A percentile compares a stretch with the other conserved stretches of the same genome.
Evolutionary conservation across 2,797 vertebrate species (phyloP).

Genomic region (Sebastolobus altivelis): DNA sequence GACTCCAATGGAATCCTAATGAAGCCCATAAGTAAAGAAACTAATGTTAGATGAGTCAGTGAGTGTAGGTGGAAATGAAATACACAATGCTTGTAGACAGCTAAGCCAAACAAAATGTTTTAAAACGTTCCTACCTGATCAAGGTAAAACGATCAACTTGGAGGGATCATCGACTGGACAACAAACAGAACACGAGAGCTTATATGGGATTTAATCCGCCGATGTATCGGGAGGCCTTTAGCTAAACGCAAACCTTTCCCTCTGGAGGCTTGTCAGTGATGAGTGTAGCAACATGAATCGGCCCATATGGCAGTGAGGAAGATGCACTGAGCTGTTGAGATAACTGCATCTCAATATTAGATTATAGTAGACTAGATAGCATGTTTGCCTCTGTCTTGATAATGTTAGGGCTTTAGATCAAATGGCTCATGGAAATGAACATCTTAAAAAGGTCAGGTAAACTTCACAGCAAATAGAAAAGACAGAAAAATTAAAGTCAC

Average conservation of each 20-base stretch:
- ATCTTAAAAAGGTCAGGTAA: neutral
- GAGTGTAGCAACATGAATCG: slow-evolving; percentile 37
- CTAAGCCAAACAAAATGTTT: neutral
- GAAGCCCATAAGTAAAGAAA: neutral
- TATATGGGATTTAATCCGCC: slow-evolving; percentile 30
- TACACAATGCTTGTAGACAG: neutral
- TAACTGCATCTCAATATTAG: slow-evolving; percentile 31
- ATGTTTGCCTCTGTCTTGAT: slow-evolving; percentile 1
- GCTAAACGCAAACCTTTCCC: slow-evolving; percentile 57
- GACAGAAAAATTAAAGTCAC: no score
- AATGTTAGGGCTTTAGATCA: neutral
- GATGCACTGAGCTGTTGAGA: slow-evolving; percentile 19
- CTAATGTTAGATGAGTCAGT: neutral
- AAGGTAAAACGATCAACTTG: slow-evolving; percentile 26
- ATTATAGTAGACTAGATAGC: slow-evolving; percentile 21
- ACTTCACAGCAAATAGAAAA: neutral
- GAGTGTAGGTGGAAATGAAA: slow-evolving; percentile 4
- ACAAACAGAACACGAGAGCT: neutral
- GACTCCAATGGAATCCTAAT: slow-evolving; percentile 21
- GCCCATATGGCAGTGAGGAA: slow-evolving; percentile 12
- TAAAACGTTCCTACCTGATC: neutral
- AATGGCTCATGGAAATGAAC: neutral
- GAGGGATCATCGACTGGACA: slow-evolving; percentile 20
- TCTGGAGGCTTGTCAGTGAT: slow-evolving; percentile 46
- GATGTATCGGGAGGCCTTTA: slow-evolving; percentile 46